Conservation (phyloP, 2,888 invertebrate species). For the Mechanitis messenoides region DNA sequence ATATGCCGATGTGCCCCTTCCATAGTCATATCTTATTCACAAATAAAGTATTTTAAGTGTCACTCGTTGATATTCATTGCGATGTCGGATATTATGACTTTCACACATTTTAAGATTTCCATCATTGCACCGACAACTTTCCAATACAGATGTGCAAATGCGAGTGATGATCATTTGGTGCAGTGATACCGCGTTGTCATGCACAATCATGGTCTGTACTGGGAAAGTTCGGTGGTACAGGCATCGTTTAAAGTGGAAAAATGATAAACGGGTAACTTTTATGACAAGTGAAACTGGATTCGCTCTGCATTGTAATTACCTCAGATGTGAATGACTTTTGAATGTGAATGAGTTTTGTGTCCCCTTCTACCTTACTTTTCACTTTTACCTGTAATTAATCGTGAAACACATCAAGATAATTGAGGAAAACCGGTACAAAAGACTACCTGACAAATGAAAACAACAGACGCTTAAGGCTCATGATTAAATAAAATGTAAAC, state of each 20-base stretch:
- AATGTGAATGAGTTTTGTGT: slow-evolving; percentile 18
- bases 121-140: slow-evolving; percentile 63
- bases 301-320: slow-evolving; percentile 25
- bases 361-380: slow-evolving; percentile 24
- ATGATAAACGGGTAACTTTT: slow-evolving; percentile 23
- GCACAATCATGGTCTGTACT: slow-evolving; percentile 53
- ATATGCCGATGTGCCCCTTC: slow-evolving; percentile 37
- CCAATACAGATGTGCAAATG: slow-evolving; percentile 59
- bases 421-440: not conserved
- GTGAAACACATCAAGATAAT: not conserved
- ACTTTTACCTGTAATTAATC: slow-evolving; percentile 21
- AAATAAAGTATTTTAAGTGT: slow-evolving; percentile 43
- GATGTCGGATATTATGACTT: slow-evolving; percentile 40
- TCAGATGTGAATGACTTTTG: slow-evolving; percentile 18
- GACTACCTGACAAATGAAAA: not conserved
- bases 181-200: slow-evolving; percentile 46
- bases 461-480: not conserved
- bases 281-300: slow-evolving; percentile 27
- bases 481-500: slow-evolving; percentile 14
- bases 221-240: slow-evolving; percentile 47
- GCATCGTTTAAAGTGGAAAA: slow-evolving; percentile 26
- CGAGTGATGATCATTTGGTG: slow-evolving; percentile 46
- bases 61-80: slow-evolving; percentile 22
- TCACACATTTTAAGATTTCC: slow-evolving; percentile 55
- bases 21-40: slow-evolving; percentile 45